Percentiles rank a stretch among this genome's conserved stretches.
These are phyloP conservation scores for Neogale vison DNA, from an alignment of 2,113 vertebrate species.

Conservation along the genomic window DNA sequence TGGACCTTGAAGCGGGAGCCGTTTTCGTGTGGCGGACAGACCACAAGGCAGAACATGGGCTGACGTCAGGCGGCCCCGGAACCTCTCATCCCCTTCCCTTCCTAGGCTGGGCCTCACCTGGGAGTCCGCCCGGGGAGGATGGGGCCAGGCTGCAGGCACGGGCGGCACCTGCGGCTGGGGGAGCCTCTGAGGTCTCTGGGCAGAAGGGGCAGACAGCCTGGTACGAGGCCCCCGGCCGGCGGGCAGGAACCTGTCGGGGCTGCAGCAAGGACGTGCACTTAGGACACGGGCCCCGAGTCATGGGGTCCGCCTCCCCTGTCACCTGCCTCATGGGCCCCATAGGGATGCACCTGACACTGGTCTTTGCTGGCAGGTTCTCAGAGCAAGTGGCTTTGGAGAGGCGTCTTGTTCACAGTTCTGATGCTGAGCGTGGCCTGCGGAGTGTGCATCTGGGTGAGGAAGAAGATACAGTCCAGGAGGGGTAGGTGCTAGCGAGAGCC, in stretches of 20 bases:
- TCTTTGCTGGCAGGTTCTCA: background rate
- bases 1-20: background rate
- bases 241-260: background rate
- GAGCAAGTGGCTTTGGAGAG: background rate
- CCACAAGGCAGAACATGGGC: background rate
- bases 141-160: background rate
- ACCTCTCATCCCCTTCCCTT: background rate
- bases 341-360: background rate
- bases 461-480: background rate
- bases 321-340: background rate
- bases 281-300: no score
- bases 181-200: background rate
- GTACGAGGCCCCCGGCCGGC: background rate
- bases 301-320: no score
- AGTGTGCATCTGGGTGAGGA: background rate
- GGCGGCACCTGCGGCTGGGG: background rate
- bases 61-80: no score
- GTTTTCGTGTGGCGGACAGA: background rate
- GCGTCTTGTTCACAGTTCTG: background rate
- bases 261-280: background rate
- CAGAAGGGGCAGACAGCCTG: background rate
- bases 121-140: background rate
- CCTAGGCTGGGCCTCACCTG: no score
- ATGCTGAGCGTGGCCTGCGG: background rate
- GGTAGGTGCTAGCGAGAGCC: background rate